These are phyloP conservation scores for Trachurus trachurus DNA, from an alignment of 2,797 vertebrate genomes.

Conservation along the genomic window DNA sequence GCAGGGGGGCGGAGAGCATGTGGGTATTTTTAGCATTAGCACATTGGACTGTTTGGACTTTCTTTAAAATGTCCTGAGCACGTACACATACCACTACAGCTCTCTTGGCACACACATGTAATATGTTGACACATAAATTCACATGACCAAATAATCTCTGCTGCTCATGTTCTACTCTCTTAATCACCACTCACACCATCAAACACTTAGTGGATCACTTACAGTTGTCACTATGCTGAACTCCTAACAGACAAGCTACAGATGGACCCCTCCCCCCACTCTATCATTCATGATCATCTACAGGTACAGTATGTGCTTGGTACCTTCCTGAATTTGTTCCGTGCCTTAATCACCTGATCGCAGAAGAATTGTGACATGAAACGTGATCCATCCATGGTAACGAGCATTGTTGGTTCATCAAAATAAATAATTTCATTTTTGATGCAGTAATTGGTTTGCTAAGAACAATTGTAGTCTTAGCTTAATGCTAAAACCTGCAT, in stretches of 20 bases:
- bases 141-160: background rate
- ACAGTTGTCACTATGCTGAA: constrained; percentile 5
- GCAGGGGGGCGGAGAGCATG: constrained; percentile 47
- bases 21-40: constrained; percentile 79
- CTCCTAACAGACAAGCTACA: constrained; percentile 16
- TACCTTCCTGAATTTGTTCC: background rate
- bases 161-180: background rate
- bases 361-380: constrained; percentile 7
- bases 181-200: background rate
- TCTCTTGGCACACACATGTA: background rate
- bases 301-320: background rate
- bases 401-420: background rate
- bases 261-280: background rate
- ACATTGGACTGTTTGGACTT: constrained; percentile 42
- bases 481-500: constrained; percentile 1
- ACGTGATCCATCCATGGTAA: constrained; percentile 6
- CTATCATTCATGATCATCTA: background rate
- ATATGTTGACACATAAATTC: constrained; percentile 19
- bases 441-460: background rate
- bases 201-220: constrained; percentile 11
- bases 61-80: constrained; percentile 33
- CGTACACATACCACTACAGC: constrained; percentile 14
- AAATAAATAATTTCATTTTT: constrained; percentile 4
- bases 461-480: background rate
- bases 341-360: background rate